Evolutionary conservation across 2,888 invertebrate species (phyloP), one percentile per base, ranked within the genome.

Genomic region (Liodrosophila aerea): DNA sequence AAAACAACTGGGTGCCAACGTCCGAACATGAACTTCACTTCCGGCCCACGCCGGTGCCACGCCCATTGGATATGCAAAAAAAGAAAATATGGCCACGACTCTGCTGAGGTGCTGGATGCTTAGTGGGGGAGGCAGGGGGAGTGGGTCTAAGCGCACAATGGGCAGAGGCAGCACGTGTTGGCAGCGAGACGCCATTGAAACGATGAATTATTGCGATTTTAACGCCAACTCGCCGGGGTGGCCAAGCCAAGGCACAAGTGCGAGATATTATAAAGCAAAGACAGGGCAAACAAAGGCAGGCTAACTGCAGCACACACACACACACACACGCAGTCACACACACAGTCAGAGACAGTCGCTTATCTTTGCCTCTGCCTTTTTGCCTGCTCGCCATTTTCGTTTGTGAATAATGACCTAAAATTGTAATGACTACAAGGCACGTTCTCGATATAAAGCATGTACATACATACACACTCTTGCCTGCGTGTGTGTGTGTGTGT

Each of bases 401-500:
- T 67, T 65, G 84, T 84, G 76, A 80, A 84, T 83, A 85, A 80
- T 83, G 80, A 86, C 86, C 86, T 67, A 76, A 83, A 80, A 85
- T 76, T 73, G 69, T 85, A 80, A 80, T 80, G 86, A 83, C 86
- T 84, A 60, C 66, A 69, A 76, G 84, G 84, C 84, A 80, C 86
- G 86, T 85, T 73, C 81, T 59, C 69, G 64, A 80, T 78, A 85
- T 71, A 85, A 77, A 78, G 52, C 70, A 73, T 68, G 65, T 57
- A 40, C 46, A 45, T 16, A 16, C 22, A 51, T 13, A 22, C 22
- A 22, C 22, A 22, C 22, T 22, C 22, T 22, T 5, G 22, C 22
- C 9, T 45, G 11, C 59, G 39, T 46, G 29, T 41, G 41, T n/a
- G 39, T 34, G 31, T 31, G 18, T 49, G 39, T 50, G 34, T 60